Evolutionary conservation across 1,140 invertebrate species (phyloP).

Genomic region (Drosophila lini): DNA sequence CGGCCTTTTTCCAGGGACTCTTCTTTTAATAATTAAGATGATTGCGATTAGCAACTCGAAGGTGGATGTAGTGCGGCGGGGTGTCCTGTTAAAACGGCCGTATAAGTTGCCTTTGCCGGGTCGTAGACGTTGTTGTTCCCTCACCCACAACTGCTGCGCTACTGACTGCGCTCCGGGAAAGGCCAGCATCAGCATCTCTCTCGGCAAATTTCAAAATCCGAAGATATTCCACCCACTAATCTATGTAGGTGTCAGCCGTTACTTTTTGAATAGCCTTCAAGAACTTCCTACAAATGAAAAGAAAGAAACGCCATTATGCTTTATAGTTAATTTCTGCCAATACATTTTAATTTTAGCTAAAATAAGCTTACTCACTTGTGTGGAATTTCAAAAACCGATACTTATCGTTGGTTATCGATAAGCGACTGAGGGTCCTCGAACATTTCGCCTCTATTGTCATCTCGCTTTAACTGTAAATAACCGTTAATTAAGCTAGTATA

Average conservation of each 20-base stretch:
- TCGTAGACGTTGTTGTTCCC: conserved; percentile 34
- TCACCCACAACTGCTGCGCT: conserved; percentile 37
- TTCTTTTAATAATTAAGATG: not conserved
- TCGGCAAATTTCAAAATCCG: not conserved
- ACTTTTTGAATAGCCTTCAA: not conserved
- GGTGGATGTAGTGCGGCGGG: conserved; percentile 1
- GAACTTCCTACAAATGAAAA: too few species aligned
- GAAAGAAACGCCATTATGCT: not conserved
- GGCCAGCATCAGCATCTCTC: conserved; percentile 19
- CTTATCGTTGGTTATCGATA: conserved; percentile 21
- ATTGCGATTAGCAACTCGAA: not conserved
- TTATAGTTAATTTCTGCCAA: not conserved
- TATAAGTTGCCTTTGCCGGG: conserved; percentile 15
- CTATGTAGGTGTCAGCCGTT: conserved; percentile 1
- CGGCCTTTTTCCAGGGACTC: not conserved
- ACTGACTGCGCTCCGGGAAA: conserved; percentile 32
- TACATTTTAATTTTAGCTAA: not conserved
- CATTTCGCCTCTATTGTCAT: not conserved
- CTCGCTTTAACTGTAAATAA: not conserved
- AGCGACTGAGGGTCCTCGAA: not conserved
- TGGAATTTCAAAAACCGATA: conserved; percentile 12
- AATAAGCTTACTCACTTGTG: not conserved
- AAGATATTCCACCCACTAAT: conserved; percentile 4
- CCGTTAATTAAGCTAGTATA: conserved; percentile 9
- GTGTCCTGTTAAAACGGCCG: not conserved